phyloP scores from a whole-genome alignment of 30 jellyfish, hydroid and myxozoan genomes.

The Clytia hemisphaerica region DNA sequence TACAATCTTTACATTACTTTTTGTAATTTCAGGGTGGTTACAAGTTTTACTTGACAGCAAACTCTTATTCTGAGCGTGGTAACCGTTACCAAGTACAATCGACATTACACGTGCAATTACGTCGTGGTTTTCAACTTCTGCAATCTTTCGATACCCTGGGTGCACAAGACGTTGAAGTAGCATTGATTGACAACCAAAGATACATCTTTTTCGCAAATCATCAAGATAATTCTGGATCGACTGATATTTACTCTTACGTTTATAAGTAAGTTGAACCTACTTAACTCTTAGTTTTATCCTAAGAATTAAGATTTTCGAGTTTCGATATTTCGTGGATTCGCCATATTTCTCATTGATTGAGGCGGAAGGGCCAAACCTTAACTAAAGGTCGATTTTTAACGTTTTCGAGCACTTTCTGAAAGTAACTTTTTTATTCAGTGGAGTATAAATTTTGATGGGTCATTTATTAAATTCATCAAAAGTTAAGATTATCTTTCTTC shows the following conservation, averaged over 20 bases:
- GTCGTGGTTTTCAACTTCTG: conserved; percentile 38
- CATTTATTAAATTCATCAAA: too few species aligned
- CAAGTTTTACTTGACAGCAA: conserved; percentile 68
- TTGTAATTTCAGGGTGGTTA: conserved; percentile 12
- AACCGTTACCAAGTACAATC: conserved; percentile 37
- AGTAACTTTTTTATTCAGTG: too few species aligned
- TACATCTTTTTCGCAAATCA: conserved; percentile 60
- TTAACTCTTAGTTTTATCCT: too few species aligned
- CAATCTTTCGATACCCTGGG: conserved; percentile 71
- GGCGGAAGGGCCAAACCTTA: too few species aligned
- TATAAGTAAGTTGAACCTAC: conserved; percentile 74
- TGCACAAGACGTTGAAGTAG: conserved; percentile 85
- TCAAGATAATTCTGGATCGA: conserved; percentile 44
- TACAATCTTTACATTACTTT: too few species aligned
- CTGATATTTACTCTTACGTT: conserved; percentile 60
- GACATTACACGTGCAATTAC: conserved; percentile 33
- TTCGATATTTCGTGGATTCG: too few species aligned
- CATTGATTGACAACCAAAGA: conserved; percentile 40
- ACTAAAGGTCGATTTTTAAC: too few species aligned
- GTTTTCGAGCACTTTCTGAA: too few species aligned
- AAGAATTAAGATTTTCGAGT: too few species aligned
- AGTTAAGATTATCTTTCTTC: too few species aligned
- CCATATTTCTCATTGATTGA: too few species aligned
- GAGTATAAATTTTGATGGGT: too few species aligned
- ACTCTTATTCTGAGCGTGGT: conserved; percentile 31